These are phyloP conservation scores for Caenorhabditis briggsae DNA, from an alignment of 1,140 invertebrate genomes.

Conservation along the genomic window DNA sequence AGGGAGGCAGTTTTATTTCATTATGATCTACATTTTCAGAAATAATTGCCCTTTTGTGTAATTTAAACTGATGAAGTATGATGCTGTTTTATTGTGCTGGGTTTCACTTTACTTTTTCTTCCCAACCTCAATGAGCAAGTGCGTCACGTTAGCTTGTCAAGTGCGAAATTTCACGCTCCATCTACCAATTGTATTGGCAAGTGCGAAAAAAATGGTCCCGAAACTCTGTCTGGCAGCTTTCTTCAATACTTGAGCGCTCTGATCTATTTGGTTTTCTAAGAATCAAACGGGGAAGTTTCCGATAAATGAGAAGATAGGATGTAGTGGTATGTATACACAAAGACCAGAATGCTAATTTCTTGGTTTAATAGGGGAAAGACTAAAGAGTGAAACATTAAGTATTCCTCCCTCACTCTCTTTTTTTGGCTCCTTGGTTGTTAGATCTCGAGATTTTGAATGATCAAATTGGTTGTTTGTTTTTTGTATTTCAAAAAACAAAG, in stretches of 20 bases:
- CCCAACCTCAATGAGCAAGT: conserved; percentile 17
- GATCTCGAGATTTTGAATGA: background rate
- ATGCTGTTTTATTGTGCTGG: background rate
- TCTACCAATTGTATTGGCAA: conserved; percentile 9
- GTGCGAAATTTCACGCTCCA: conserved; percentile 32
- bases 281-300: conserved; percentile 27
- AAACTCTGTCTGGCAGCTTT: background rate
- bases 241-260: background rate
- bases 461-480: background rate
- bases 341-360: conserved; percentile 17
- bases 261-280: conserved; percentile 17
- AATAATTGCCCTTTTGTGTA: background rate
- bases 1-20: background rate
- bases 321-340: background rate
- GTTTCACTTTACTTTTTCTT: background rate
- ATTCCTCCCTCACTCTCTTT: conserved; percentile 25
- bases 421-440: background rate
- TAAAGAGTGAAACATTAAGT: conserved; percentile 1
- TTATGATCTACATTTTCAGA: background rate
- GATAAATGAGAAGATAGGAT: background rate
- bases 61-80: background rate
- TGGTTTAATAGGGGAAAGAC: background rate
- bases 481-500: background rate
- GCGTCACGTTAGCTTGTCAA: conserved; percentile 14
- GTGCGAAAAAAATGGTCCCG: conserved; percentile 1